A percentile compares a stretch with the other conserved stretches of the same genome.
Conservation (phyloP, 2,797 vertebrate genomes). For the Dendrocincla tyrannina region DNA sequence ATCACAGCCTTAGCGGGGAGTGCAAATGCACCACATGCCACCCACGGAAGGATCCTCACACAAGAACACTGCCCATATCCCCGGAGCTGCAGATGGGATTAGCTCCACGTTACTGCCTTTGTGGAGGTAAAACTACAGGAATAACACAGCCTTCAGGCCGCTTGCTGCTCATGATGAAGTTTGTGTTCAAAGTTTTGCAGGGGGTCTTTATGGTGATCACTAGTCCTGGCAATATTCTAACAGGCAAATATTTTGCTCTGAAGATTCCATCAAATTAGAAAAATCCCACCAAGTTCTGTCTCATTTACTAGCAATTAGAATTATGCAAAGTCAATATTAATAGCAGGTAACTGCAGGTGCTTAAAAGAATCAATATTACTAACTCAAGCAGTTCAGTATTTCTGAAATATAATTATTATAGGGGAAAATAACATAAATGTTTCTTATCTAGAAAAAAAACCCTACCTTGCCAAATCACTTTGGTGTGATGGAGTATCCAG, state of each 20-base stretch:
- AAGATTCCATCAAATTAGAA: neutral
- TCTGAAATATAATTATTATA: neutral
- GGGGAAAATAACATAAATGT: neutral
- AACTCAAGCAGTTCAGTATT: neutral
- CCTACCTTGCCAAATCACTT: neutral
- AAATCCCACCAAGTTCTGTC: neutral
- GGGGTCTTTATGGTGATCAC: neutral
- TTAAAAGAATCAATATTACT: neutral
- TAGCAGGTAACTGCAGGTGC: neutral
- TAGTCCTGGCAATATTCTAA: neutral
- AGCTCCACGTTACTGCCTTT: neutral
- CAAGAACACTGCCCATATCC: fast-evolving
- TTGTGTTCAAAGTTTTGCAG: neutral
- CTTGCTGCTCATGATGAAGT: neutral
- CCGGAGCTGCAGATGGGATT: neutral
- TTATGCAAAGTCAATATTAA: neutral
- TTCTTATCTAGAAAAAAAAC: neutral
- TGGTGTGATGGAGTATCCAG: neutral
- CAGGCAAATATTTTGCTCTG: neutral
- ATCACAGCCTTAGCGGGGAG: neutral
- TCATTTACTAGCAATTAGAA: neutral
- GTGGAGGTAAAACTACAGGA: neutral
- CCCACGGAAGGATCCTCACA: neutral
- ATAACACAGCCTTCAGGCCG: neutral
- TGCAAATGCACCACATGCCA: neutral